phyloP scores from a whole-genome alignment of 2,113 vertebrate genomes.

The Penelope pileata region DNA sequence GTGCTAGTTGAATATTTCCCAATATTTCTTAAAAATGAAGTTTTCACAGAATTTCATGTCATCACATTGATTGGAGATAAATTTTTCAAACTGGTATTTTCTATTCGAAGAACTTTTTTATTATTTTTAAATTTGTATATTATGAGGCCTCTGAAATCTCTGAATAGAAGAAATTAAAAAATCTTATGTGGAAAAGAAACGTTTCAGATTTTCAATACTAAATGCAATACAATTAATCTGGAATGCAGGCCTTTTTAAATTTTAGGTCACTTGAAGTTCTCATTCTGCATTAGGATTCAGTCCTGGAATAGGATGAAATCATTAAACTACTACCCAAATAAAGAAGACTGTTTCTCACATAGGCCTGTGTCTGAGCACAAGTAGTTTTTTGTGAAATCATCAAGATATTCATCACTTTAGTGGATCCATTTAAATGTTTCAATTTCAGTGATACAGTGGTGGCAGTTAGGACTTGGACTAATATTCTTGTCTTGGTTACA shows the following conservation, averaged over 20 bases:
- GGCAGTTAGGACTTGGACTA: neutral
- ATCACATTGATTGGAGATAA: neutral
- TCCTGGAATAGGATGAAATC: neutral
- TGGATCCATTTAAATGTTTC: conserved; percentile 32
- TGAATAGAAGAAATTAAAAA: neutral
- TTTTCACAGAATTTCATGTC: neutral
- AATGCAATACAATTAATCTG: neutral
- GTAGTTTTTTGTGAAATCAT: neutral
- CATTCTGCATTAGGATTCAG: neutral
- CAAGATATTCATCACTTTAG: neutral
- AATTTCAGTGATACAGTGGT: neutral
- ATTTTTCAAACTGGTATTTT: neutral
- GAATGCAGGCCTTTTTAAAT: neutral
- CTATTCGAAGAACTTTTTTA: too few relatives aligned
- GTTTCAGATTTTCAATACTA: neutral
- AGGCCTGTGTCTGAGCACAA: neutral
- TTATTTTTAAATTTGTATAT: neutral
- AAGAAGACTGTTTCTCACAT: neutral
- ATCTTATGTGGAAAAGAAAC: neutral
- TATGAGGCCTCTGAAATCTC: neutral
- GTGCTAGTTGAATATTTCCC: neutral
- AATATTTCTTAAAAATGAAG: neutral
- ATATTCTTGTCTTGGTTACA: neutral
- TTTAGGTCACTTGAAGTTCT: neutral
- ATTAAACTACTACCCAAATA: neutral